phyloP scores from a whole-genome alignment of 2,888 invertebrate genomes.

The Parnassius glacialis region DNA sequence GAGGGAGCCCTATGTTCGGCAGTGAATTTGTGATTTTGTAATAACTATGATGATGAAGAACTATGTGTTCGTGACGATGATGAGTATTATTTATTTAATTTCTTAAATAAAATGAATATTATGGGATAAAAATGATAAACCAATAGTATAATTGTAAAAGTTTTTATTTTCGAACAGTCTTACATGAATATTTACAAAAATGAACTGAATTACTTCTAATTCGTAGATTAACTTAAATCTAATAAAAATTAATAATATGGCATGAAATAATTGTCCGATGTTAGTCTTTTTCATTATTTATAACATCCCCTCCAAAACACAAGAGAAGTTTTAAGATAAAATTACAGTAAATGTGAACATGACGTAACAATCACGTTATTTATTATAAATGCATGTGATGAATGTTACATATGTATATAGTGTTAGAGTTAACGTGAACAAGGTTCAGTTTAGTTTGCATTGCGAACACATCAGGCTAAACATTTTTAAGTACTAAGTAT shows the following conservation, averaged over 20 bases:
- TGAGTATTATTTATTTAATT: too few relatives aligned
- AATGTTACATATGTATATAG: background rate
- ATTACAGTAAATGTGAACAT: background rate
- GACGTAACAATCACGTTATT: background rate
- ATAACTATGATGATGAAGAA: too few relatives aligned
- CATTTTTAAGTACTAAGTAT: slow-evolving; percentile 9
- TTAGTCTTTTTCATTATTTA: slow-evolving; percentile 21
- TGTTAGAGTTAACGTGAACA: background rate
- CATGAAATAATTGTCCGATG: slow-evolving; percentile 25
- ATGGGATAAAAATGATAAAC: background rate
- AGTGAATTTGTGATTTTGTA: too few relatives aligned
- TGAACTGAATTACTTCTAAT: slow-evolving; percentile 20
- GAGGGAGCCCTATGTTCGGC: too few relatives aligned
- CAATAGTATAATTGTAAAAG: slow-evolving; percentile 21
- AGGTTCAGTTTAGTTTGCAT: slow-evolving; percentile 1
- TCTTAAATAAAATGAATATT: too few relatives aligned
- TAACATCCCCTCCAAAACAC: slow-evolving; percentile 7
- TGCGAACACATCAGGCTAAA: slow-evolving; percentile 12
- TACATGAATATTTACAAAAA: slow-evolving; percentile 34
- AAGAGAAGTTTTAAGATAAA: background rate
- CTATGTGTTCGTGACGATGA: background rate
- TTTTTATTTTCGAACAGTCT: slow-evolving; percentile 35
- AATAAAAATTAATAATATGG: slow-evolving; percentile 27
- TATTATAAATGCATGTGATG: slow-evolving; percentile 14
- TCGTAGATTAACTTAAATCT: slow-evolving; percentile 23